Percentiles rank a stretch among this genome's conserved stretches.
These are phyloP conservation scores for Ctenicera cuprea DNA, from an alignment of 2,888 invertebrate species.

Conservation along the genomic window DNA sequence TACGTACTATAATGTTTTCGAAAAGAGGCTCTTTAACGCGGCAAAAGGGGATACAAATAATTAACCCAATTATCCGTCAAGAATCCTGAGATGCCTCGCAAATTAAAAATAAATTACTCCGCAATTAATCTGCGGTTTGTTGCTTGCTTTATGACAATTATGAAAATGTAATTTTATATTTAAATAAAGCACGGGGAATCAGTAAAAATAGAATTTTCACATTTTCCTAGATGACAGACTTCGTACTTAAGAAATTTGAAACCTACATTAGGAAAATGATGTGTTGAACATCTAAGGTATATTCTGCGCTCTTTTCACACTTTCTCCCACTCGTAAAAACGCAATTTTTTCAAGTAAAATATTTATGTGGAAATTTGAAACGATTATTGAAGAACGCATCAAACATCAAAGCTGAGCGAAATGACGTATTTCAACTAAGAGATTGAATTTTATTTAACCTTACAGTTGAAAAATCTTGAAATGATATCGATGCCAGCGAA, in stretches of 20 bases:
- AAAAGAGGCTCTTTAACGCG: not conserved
- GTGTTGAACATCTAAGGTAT: too few relatives aligned
- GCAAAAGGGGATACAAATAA: not conserved
- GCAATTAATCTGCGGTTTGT: not conserved
- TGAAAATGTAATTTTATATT: conserved; percentile 18
- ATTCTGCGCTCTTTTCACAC: too few relatives aligned
- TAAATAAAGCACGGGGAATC: not conserved
- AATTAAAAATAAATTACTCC: conserved; percentile 21
- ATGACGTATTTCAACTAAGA: not conserved
- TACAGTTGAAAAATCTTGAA: not conserved
- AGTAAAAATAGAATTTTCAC: too few relatives aligned
- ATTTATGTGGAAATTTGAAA: conserved; percentile 10
- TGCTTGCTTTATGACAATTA: not conserved
- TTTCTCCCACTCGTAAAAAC: not conserved
- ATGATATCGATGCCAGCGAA: not conserved
- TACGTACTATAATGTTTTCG: not conserved
- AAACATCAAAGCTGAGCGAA: conserved; percentile 13
- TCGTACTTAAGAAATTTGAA: too few relatives aligned
- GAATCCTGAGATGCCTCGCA: not conserved
- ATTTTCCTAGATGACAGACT: too few relatives aligned
- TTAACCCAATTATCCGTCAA: not conserved
- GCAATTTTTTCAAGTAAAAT: not conserved
- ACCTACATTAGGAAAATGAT: too few relatives aligned
- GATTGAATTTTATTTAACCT: conserved; percentile 7
- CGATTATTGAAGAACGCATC: conserved; percentile 3